Conservation (phyloP, 92 coral and sea anemone species). For the Hydrozoanthus gracilis region DNA sequence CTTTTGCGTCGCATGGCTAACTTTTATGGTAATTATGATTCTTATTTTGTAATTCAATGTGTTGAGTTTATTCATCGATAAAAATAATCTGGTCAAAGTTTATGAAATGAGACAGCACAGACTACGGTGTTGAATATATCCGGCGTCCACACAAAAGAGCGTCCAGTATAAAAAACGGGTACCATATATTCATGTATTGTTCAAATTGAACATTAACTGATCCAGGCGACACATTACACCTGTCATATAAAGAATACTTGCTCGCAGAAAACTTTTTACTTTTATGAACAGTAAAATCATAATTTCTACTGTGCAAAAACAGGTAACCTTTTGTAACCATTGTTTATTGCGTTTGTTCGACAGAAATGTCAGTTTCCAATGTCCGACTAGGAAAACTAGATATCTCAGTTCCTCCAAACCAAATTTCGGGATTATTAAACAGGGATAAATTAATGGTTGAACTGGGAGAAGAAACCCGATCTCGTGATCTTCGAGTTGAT, state of each 20-base stretch:
- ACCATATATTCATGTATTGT: constrained; percentile 13
- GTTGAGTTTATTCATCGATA: constrained; percentile 16
- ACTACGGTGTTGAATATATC: constrained; percentile 21
- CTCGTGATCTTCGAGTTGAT: no score
- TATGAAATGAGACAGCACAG: constrained; percentile 12
- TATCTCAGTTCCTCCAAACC: not conserved
- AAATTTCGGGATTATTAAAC: not conserved
- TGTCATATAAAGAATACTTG: constrained; percentile 27
- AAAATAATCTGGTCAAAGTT: constrained; percentile 23
- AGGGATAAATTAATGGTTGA: no score
- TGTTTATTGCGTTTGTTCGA: not conserved
- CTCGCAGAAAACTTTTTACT: constrained; percentile 4
- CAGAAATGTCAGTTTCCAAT: not conserved
- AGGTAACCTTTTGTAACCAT: not conserved
- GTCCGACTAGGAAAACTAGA: not conserved
- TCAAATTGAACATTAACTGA: not conserved
- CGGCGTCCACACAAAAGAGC: constrained; percentile 12
- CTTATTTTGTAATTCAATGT: constrained; percentile 12
- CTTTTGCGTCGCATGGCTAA: constrained; percentile 30
- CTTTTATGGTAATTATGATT: constrained; percentile 13
- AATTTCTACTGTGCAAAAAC: constrained; percentile 15
- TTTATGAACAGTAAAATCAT: not conserved
- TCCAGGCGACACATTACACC: constrained; percentile 9
- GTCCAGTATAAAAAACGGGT: constrained; percentile 20
- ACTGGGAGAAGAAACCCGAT: no score